These are phyloP conservation scores for Dynastes maya DNA, from an alignment of 2,888 invertebrate species.

Conservation along the genomic window DNA sequence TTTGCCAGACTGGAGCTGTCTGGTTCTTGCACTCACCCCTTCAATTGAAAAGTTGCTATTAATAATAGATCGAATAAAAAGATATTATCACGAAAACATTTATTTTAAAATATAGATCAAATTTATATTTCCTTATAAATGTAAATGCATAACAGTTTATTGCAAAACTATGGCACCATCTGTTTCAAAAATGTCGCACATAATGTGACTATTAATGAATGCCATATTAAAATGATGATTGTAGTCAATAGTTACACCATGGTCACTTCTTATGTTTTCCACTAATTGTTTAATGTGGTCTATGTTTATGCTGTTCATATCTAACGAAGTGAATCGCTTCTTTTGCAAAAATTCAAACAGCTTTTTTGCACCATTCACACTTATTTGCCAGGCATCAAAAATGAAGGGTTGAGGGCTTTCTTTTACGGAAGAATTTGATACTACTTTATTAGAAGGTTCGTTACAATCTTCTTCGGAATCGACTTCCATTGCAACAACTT, in stretches of 20 bases:
- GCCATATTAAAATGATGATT: slow-evolving; percentile 15
- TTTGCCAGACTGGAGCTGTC: too few species aligned
- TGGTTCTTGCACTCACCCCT: too few species aligned
- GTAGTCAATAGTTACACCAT: slow-evolving; percentile 9
- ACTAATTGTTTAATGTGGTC: slow-evolving; percentile 21
- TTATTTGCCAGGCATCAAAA: slow-evolving; percentile 47
- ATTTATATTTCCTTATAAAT: too few species aligned
- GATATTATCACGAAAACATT: too few species aligned
- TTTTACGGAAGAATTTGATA: not conserved
- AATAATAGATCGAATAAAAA: too few species aligned
- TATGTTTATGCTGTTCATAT: slow-evolving; percentile 44
- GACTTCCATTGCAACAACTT: not conserved
- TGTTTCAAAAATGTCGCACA: slow-evolving; percentile 10
- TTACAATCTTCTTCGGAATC: not conserved
- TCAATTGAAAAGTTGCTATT: too few species aligned
- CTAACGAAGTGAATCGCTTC: slow-evolving; percentile 22
- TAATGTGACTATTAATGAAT: slow-evolving; percentile 4
- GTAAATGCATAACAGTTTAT: not conserved
- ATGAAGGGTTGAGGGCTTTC: slow-evolving; percentile 30
- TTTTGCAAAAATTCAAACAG: slow-evolving; percentile 33
- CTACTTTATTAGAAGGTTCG: not conserved
- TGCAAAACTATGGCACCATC: slow-evolving; percentile 30
- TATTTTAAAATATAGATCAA: too few species aligned
- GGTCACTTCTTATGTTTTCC: not conserved
- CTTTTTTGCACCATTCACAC: slow-evolving; percentile 45